These are phyloP conservation scores for Chalcosyrphus nemorum DNA, from an alignment of 2,888 invertebrate species.

Conservation along the genomic window DNA sequence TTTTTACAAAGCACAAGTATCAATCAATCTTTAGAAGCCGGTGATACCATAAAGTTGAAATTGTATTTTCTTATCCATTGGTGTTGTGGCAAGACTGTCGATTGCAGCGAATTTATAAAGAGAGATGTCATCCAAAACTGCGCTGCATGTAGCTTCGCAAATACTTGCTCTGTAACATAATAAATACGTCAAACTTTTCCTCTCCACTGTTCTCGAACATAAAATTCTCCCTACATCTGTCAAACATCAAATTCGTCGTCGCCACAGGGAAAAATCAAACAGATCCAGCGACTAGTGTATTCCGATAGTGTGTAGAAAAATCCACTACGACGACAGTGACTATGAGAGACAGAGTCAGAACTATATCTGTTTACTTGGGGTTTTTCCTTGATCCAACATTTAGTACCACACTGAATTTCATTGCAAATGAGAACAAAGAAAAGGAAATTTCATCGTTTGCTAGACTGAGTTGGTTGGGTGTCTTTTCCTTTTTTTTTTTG, in stretches of 20 bases:
- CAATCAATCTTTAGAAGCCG: no score
- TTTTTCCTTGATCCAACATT: constrained; percentile 60
- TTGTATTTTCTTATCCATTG: no score
- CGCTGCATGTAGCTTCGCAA: no score
- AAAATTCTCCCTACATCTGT: constrained; percentile 42
- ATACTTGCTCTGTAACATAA: no score
- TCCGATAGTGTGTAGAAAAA: constrained; percentile 11
- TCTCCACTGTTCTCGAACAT: constrained; percentile 28
- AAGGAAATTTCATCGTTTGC: constrained; percentile 66
- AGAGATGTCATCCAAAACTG: no score
- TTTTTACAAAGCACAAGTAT: no score
- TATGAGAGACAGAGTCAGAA: constrained; percentile 44
- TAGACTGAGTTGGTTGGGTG: constrained; percentile 47
- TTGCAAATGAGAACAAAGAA: constrained; percentile 70
- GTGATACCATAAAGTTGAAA: no score
- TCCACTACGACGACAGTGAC: background rate
- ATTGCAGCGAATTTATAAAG: no score
- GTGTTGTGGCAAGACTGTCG: no score
- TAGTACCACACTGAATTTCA: constrained; percentile 49
- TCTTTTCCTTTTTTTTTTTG: constrained; percentile 33
- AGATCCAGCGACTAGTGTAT: constrained; percentile 49
- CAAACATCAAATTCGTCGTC: constrained; percentile 30
- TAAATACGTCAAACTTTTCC: constrained; percentile 29
- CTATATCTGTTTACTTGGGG: constrained; percentile 67
- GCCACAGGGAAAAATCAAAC: constrained; percentile 37